Evolutionary conservation across 2,888 invertebrate species (phyloP).

Genomic region (Eutolmus rufibarbis): DNA sequence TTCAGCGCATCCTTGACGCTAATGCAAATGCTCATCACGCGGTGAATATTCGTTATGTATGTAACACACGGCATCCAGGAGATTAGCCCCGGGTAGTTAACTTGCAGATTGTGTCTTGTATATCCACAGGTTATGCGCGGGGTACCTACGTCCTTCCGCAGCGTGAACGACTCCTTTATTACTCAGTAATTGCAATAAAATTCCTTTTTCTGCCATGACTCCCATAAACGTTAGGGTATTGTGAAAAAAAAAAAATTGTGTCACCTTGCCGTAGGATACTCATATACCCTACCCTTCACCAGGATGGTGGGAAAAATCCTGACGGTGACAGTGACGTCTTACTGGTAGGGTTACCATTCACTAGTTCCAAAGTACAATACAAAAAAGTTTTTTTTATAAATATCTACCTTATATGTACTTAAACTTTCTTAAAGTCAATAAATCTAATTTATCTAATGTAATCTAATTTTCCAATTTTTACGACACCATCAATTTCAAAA

Average conservation of each 20-base stretch:
- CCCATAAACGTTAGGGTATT: background rate
- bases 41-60: conserved; percentile 16
- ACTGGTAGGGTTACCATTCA: background rate
- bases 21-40: conserved; percentile 9
- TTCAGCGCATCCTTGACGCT: background rate
- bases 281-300: background rate
- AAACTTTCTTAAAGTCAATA: background rate
- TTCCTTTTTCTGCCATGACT: background rate
- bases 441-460: background rate
- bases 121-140: background rate
- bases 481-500: too few relatives aligned
- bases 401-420: too few relatives aligned
- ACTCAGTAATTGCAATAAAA: conserved; percentile 14
- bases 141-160: background rate
- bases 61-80: background rate
- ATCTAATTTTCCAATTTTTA: too few relatives aligned
- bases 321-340: background rate
- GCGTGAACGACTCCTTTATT: conserved; percentile 1
- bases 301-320: background rate
- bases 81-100: conserved; percentile 30
- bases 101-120: background rate
- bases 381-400: background rate
- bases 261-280: background rate
- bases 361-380: background rate
- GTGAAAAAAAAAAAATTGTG: background rate